Conservation (phyloP, 2,888 invertebrate species). For the Eurytoma californica region DNA sequence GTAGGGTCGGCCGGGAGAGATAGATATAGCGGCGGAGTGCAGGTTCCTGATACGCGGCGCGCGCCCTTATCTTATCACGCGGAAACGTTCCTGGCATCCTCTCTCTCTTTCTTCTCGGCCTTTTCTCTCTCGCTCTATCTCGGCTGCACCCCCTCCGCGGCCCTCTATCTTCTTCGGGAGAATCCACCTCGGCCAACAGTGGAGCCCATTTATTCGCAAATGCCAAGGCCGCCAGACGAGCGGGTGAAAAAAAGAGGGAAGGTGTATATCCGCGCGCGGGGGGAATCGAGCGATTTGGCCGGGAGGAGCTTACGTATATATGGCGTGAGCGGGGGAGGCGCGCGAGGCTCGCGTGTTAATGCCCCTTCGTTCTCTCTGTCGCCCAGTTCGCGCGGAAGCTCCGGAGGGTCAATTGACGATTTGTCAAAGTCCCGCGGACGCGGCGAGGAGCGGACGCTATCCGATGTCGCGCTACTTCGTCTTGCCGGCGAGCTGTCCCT, state of each 20-base stretch:
- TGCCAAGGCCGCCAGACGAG: constrained; percentile 66
- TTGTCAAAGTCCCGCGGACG: constrained; percentile 70
- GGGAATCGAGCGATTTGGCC: background rate
- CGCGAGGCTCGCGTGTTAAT: background rate
- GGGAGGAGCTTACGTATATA: background rate
- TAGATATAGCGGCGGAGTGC: constrained; percentile 48
- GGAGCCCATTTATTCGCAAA: constrained; percentile 73
- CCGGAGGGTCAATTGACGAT: constrained; percentile 68
- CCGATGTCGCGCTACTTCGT: constrained; percentile 9
- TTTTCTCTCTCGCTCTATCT: constrained; percentile 27
- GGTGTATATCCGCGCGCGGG: background rate
- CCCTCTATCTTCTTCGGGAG: constrained; percentile 31
- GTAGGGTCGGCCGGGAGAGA: background rate
- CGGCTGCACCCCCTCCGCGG: constrained; percentile 8
- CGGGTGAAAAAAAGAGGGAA: background rate
- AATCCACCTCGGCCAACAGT: constrained; percentile 62
- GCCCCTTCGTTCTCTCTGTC: background rate
- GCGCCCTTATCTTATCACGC: constrained; percentile 70
- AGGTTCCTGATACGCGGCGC: constrained; percentile 60
- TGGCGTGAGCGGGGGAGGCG: background rate
- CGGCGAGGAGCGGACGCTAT: constrained; percentile 13
- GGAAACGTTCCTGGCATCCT: constrained; percentile 67
- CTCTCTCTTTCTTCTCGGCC: constrained; percentile 47
- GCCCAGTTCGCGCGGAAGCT: background rate
- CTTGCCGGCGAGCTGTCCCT: constrained; percentile 13